phyloP scores from a whole-genome alignment of 2,888 invertebrate genomes.

The Cyaniris semiargus region DNA sequence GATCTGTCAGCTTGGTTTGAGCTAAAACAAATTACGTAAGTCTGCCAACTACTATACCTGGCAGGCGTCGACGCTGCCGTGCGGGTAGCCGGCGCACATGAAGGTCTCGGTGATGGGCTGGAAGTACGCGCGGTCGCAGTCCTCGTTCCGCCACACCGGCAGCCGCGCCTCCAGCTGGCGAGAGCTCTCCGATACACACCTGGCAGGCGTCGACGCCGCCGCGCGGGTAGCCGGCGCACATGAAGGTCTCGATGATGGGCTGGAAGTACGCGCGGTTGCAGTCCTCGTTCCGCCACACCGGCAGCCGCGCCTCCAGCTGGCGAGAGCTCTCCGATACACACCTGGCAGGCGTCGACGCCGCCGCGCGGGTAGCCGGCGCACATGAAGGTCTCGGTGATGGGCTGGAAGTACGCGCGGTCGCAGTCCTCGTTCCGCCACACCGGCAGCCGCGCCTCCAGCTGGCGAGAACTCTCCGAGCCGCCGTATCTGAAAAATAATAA shows the following conservation, averaged over 20 bases:
- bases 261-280: constrained; percentile 95
- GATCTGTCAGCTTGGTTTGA: too few relatives aligned
- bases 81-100: constrained; percentile 92
- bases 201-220: constrained; percentile 93
- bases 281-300: constrained; percentile 94
- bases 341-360: constrained; percentile 96
- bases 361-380: constrained; percentile 95
- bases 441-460: constrained; percentile 91
- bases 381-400: constrained; percentile 93
- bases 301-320: constrained; percentile 90
- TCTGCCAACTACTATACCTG: too few relatives aligned
- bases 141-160: constrained; percentile 94
- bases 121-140: constrained; percentile 94
- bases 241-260: constrained; percentile 93
- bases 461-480: constrained; percentile 92
- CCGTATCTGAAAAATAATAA: constrained; percentile 79
- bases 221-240: constrained; percentile 93
- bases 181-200: constrained; percentile 70
- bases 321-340: constrained; percentile 89
- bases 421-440: constrained; percentile 95
- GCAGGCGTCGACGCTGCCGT: constrained; percentile 89
- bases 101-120: constrained; percentile 95
- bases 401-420: constrained; percentile 94
- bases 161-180: constrained; percentile 90
- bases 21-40: too few relatives aligned